phyloP scores from a whole-genome alignment of 2,797 vertebrate genomes.

The Lindbergichthys nudifrons region DNA sequence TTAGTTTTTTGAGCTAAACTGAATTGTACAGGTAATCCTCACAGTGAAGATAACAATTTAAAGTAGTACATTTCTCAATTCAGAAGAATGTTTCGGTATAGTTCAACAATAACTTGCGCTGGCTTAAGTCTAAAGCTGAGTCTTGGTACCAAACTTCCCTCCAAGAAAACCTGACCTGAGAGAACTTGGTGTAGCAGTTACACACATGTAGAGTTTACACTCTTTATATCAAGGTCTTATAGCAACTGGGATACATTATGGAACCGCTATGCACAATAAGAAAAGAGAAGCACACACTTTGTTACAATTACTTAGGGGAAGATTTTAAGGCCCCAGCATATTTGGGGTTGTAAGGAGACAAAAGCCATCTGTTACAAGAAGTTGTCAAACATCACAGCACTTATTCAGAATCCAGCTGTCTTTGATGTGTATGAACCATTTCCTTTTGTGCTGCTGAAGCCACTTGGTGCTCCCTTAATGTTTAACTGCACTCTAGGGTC shows the following conservation, averaged over 20 bases:
- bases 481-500: conserved; percentile 42
- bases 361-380: conserved; percentile 18
- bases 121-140: background rate
- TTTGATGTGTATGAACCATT: conserved; percentile 47
- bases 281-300: background rate
- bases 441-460: conserved; percentile 25
- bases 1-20: background rate
- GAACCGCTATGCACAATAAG: conserved; percentile 9
- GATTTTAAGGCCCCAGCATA: background rate
- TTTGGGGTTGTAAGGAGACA: background rate
- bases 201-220: conserved; percentile 18
- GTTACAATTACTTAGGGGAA: background rate
- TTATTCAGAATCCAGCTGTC: conserved; percentile 13
- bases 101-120: background rate
- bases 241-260: conserved; percentile 3
- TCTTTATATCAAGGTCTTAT: background rate
- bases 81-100: background rate
- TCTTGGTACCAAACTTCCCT: too few species aligned
- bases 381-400: conserved; percentile 20
- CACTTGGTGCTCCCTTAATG: conserved; percentile 37
- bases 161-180: conserved; percentile 1
- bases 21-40: background rate
- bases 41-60: background rate
- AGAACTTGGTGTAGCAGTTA: conserved; percentile 13
- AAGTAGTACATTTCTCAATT: background rate